Evolutionary conservation across 1,140 invertebrate genomes (phyloP).

Genomic region (Drosophila lacertosa): DNA sequence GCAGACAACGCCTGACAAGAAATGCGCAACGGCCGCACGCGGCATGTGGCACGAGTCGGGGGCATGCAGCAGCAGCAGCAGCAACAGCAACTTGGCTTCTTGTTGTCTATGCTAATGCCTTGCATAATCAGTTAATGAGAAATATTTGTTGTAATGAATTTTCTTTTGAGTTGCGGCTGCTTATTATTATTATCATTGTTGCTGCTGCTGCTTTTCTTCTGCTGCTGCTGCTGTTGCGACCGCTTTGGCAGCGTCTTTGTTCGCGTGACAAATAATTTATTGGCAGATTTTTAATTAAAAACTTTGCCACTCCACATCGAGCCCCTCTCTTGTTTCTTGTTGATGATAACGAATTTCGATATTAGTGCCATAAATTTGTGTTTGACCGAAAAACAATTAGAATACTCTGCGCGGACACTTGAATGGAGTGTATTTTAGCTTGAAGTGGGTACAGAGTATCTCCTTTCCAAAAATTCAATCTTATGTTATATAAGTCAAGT

Average conservation of each 20-base stretch:
- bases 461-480: too few relatives aligned
- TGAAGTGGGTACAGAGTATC: too few relatives aligned
- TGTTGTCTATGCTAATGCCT: constrained; percentile 70
- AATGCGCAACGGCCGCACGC: constrained; percentile 56
- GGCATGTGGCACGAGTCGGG: background rate
- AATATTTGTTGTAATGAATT: constrained; percentile 79
- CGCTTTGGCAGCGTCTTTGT: constrained; percentile 31
- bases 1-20: constrained; percentile 73
- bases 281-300: constrained; percentile 81
- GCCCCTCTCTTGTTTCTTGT: background rate
- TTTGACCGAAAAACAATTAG: constrained; percentile 27
- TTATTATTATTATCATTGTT: constrained; percentile 47
- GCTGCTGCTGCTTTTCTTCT: constrained; percentile 9
- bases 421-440: background rate
- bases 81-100: constrained; percentile 31
- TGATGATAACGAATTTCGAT: constrained; percentile 44
- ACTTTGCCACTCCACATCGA: constrained; percentile 37
- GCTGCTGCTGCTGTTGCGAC: constrained; percentile 2
- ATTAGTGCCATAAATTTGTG: constrained; percentile 64
- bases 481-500: background rate
- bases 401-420: background rate
- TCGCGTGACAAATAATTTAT: constrained; percentile 74
- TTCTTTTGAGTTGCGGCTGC: constrained; percentile 62
- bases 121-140: constrained; percentile 82
- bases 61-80: background rate